A percentile compares a stretch with the other conserved stretches of the same genome.
Conservation (phyloP, 92 coral and sea anemone genomes). For the Epizoanthus stellaris region DNA sequence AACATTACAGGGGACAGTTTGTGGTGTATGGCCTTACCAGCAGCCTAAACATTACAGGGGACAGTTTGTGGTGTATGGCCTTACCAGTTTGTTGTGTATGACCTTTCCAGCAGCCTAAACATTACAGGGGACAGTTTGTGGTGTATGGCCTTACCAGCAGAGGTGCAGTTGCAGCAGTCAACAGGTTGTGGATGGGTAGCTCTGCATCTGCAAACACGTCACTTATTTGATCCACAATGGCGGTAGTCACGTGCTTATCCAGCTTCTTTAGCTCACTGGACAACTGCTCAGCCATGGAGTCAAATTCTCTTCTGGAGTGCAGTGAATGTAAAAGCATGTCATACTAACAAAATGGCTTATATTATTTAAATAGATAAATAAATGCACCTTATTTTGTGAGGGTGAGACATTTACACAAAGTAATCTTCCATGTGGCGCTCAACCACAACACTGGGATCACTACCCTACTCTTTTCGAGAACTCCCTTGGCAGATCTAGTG, state of each 20-base stretch:
- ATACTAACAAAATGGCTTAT: background rate
- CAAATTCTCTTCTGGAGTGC: conserved; percentile 68
- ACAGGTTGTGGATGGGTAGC: conserved; percentile 81
- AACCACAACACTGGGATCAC: too few relatives aligned
- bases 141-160: conserved; percentile 50
- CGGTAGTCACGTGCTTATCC: conserved; percentile 88
- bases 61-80: too few relatives aligned
- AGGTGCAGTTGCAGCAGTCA: conserved; percentile 82
- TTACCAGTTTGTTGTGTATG: conserved; percentile 45
- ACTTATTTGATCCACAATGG: conserved; percentile 80
- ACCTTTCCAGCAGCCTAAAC: conserved; percentile 48
- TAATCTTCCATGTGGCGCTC: too few relatives aligned
- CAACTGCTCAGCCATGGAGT: conserved; percentile 76
- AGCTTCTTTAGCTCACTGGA: conserved; percentile 78
- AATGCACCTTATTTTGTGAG: too few relatives aligned
- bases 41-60: too few relatives aligned
- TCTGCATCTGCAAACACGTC: conserved; percentile 89
- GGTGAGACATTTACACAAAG: too few relatives aligned
- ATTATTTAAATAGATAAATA: background rate
- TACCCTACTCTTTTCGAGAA: too few relatives aligned
- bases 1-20: too few relatives aligned
- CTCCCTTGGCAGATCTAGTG: too few relatives aligned
- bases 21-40: too few relatives aligned
- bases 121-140: too few relatives aligned
- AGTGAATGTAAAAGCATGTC: background rate